These are phyloP conservation scores for Neodontobutis hainanensis DNA, from an alignment of 2,113 vertebrate species.

Conservation along the genomic window DNA sequence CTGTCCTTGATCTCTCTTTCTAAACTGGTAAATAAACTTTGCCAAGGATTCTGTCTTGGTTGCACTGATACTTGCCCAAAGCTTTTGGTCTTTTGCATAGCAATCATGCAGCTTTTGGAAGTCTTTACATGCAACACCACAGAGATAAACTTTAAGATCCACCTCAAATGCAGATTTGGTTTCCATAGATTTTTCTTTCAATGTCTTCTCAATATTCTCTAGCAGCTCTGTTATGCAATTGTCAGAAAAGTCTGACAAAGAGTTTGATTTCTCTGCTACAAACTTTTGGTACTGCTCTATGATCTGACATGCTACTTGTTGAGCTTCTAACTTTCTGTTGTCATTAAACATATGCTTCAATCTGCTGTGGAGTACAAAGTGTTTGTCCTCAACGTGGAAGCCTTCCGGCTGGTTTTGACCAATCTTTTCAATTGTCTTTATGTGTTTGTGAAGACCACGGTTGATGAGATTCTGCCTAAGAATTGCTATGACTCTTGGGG, in stretches of 20 bases:
- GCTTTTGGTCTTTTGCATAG: slow-evolving; percentile 61
- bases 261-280: slow-evolving; percentile 54
- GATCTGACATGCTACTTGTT: slow-evolving; percentile 40
- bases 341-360: slow-evolving; percentile 67
- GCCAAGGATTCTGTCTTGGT: slow-evolving; percentile 40
- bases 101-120: slow-evolving; percentile 71
- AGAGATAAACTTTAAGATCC: slow-evolving; percentile 71
- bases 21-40: slow-evolving; percentile 69
- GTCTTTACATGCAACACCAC: slow-evolving; percentile 59
- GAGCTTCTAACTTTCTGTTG: slow-evolving; percentile 55
- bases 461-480: slow-evolving; percentile 68
- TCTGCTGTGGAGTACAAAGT: slow-evolving; percentile 73
- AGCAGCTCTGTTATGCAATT: slow-evolving; percentile 71
- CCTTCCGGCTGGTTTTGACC: slow-evolving; percentile 16
- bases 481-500: slow-evolving; percentile 48
- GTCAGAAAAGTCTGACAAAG: slow-evolving; percentile 68
- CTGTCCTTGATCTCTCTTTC: slow-evolving; percentile 72
- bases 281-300: slow-evolving; percentile 60
- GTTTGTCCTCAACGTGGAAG: slow-evolving; percentile 63
- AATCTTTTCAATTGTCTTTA: slow-evolving; percentile 43
- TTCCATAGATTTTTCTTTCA: slow-evolving; percentile 52
- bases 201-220: slow-evolving; percentile 62
- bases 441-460: slow-evolving; percentile 65
- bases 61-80: slow-evolving; percentile 51
- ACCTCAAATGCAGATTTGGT: slow-evolving; percentile 63